Evolutionary conservation across 2,797 vertebrate genomes (phyloP).

Genomic region (Bradypodion ventrale): DNA sequence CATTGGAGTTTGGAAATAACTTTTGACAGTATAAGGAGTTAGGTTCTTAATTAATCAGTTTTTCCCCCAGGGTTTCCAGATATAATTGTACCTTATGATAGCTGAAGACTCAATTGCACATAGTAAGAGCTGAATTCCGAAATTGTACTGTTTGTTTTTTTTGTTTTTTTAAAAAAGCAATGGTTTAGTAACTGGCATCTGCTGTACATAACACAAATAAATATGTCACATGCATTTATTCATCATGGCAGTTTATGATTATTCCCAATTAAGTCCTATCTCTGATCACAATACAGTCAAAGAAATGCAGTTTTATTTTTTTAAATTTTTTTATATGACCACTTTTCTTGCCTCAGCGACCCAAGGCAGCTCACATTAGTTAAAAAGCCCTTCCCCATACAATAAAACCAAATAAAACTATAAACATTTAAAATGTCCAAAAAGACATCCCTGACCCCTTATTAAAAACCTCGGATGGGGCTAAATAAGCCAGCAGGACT

Average conservation of each 20-base stretch:
- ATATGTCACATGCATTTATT: neutral
- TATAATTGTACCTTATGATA: constrained; percentile 9
- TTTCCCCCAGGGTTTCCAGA: neutral
- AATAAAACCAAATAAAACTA: no score
- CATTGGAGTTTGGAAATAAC: neutral
- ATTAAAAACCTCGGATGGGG: no score
- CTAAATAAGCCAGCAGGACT: no score
- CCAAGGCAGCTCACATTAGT: no score
- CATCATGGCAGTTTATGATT: neutral
- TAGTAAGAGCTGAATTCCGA: constrained; percentile 6
- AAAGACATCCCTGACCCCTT: no score
- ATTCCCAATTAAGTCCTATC: neutral
- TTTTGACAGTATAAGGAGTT: neutral
- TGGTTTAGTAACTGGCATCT: neutral
- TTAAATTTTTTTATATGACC: no score
- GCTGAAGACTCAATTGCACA: neutral
- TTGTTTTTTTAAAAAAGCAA: neutral
- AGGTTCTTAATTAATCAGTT: constrained; percentile 2
- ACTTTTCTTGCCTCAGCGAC: no score
- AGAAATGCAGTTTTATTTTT: neutral
- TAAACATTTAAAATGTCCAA: no score
- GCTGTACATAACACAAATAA: neutral
- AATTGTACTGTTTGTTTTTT: no score
- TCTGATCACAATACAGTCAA: neutral
- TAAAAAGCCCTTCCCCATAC: no score